A percentile compares a stretch with the other conserved stretches of the same genome.
Conservation (phyloP, 2,888 invertebrate genomes). For the Chaetogeoica ovagalla region DNA sequence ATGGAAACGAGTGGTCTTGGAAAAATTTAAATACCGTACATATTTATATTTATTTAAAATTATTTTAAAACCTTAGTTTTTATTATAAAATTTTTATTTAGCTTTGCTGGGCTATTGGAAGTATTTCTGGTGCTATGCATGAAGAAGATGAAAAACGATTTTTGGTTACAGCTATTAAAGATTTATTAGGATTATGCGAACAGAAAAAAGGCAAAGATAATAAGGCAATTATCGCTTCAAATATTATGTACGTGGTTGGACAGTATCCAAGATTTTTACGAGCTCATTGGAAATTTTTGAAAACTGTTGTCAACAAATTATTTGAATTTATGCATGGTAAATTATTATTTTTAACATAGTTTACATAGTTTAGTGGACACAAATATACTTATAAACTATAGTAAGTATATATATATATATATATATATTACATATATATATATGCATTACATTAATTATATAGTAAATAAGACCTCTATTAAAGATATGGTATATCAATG, state of each 20-base stretch:
- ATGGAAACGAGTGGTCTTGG: constrained; percentile 99
- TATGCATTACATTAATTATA: too few species aligned
- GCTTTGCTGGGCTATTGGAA: constrained; percentile 99
- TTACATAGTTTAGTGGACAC: too few species aligned
- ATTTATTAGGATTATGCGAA: constrained; percentile 93
- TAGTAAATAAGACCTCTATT: too few species aligned
- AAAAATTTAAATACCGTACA: constrained; percentile 93
- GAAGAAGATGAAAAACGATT: constrained; percentile 99
- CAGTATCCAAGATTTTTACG: constrained; percentile 97
- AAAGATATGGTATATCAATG: neutral
- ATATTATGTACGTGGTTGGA: constrained; percentile 99
- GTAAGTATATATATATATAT: too few species aligned
- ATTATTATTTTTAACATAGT: neutral
- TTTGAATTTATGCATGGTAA: constrained; percentile 98
- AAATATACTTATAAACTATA: too few species aligned
- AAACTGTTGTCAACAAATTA: constrained; percentile 98
- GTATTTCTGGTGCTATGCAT: constrained; percentile 97
- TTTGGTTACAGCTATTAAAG: constrained; percentile 97
- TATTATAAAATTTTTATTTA: constrained; percentile 57
- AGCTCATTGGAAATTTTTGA: constrained; percentile 99
- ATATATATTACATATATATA: too few species aligned
- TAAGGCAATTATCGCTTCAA: constrained; percentile 99
- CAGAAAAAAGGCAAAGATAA: constrained; percentile 99
- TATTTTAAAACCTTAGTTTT: constrained; percentile 50
- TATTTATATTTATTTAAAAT: constrained; percentile 36